Base-by-base conservation (phyloP, 2,797 vertebrate species). In the Smutsia gigantea region DNA sequence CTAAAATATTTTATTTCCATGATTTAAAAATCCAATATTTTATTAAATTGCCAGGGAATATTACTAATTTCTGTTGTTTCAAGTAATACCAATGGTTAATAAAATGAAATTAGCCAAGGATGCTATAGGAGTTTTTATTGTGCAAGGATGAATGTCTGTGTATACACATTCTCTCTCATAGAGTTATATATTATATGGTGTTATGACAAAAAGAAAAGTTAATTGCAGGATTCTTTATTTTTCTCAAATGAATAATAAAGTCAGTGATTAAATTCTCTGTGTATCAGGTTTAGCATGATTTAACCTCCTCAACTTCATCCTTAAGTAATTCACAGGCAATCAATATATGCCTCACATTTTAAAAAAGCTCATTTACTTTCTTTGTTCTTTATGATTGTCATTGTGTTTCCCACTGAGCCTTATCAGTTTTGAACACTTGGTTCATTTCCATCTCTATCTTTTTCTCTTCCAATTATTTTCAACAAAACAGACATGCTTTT, bases 391-490 rank as follows among this genome's bases (percentile, higher is more conserved):
- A 4, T n/a, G 51, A 94, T 97, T 95, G 97, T 83, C 94, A 19
- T 94, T 97, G 81, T 96, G 46, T 77, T 96, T 83, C 5, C 34
- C 88, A 89, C 96, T 97, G 85, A 77, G 63, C 81, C 93, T 97
- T 95, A 94, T 95, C 75, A 90, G 88, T 97, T 97, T 78, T 95
- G 12, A 97, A 93, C 5, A 97, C n/a, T 94, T 86, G 68, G 7
- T 34, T 94, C 39, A 95, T 91, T 94, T 96, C 61, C 34, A 71
- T 87, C 39, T 66, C 37, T 82, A 77, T 87, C 31, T 87, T 17
- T 97, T 96, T 95, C 83, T 95, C 96, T 96, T 95, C 17, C 66
- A 92, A 87, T 82, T 61, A 92, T 93, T 95, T 94, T 94, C 66
- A 51, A 74, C 68, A 96, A 96, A 97, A 96, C 29, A 94, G 77